Percentiles rank a stretch among this genome's conserved stretches.
Evolutionary conservation across 2,888 invertebrate genomes (phyloP).

Genomic region (Euplexia lucipara): DNA sequence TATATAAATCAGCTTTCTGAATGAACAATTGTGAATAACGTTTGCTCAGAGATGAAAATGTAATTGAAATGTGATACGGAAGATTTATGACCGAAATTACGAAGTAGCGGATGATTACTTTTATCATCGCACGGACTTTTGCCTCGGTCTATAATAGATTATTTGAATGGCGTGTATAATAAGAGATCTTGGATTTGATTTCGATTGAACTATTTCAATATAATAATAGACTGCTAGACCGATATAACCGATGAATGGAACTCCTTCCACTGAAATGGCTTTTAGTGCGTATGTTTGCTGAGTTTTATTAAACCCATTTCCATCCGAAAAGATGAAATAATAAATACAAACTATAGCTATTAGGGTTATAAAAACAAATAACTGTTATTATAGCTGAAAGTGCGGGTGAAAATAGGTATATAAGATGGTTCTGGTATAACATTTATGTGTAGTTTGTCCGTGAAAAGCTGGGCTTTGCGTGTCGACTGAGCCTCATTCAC

Average conservation of each 20-base stretch:
- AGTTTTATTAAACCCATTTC: constrained; percentile 18
- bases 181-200: constrained; percentile 31
- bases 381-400: constrained; percentile 27
- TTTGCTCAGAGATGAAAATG: constrained; percentile 50
- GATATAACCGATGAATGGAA: constrained; percentile 15
- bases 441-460: constrained; percentile 37
- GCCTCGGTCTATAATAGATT: constrained; percentile 23
- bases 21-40: constrained; percentile 45
- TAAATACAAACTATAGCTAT: constrained; percentile 11
- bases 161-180: constrained; percentile 38
- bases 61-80: constrained; percentile 52
- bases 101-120: constrained; percentile 45
- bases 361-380: constrained; percentile 26
- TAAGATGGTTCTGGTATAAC: constrained; percentile 26
- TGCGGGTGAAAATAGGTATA: background rate
- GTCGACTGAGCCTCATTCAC: constrained; percentile 49
- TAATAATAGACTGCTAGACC: constrained; percentile 19
- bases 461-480: constrained; percentile 48
- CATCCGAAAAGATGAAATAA: constrained; percentile 29
- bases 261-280: constrained; percentile 24
- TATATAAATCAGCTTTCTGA: constrained; percentile 40
- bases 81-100: constrained; percentile 53
- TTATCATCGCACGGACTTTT: constrained; percentile 37
- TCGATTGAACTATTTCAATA: constrained; percentile 21
- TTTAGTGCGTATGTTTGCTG: constrained; percentile 14